phyloP scores from a whole-genome alignment of 2,888 invertebrate species.

The Therioaphis trifolii region DNA sequence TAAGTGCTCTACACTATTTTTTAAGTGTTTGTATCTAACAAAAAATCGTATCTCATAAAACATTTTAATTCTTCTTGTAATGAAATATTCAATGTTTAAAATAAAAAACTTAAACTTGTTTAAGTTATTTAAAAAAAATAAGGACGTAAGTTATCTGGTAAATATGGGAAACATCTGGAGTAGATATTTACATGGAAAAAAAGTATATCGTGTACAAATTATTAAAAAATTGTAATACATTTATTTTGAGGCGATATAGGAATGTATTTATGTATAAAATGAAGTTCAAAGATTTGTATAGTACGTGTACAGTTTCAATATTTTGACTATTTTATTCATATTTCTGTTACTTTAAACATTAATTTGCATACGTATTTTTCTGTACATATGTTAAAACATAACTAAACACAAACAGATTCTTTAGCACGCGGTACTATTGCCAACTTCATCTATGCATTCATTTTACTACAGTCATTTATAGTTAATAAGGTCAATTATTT shows the following conservation, averaged over 20 bases:
- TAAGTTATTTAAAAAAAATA: too few relatives aligned
- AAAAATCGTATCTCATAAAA: too few relatives aligned
- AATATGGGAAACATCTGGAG: too few relatives aligned
- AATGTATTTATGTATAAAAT: neutral
- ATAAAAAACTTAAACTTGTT: too few relatives aligned
- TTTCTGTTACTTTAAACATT: constrained; percentile 31
- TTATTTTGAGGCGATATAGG: neutral
- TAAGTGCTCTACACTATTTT: too few relatives aligned
- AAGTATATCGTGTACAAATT: neutral
- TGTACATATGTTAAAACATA: constrained; percentile 45
- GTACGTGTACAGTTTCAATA: constrained; percentile 42
- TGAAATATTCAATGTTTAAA: too few relatives aligned
- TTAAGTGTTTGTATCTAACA: too few relatives aligned
- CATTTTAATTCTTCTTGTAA: too few relatives aligned
- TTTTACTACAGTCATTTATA: constrained; percentile 44
- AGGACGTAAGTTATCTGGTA: too few relatives aligned
- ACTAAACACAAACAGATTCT: constrained; percentile 51
- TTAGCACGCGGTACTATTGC: constrained; percentile 34
- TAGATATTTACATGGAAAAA: neutral
- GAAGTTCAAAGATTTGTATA: constrained; percentile 4
- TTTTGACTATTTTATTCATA: constrained; percentile 55
- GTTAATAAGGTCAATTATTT: constrained; percentile 62
- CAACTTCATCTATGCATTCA: neutral
- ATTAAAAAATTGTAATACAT: too few relatives aligned
- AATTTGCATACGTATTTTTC: constrained; percentile 52